Evolutionary conservation across 2,888 invertebrate species (phyloP).

Genomic region (Cremastobaeus sp.): DNA sequence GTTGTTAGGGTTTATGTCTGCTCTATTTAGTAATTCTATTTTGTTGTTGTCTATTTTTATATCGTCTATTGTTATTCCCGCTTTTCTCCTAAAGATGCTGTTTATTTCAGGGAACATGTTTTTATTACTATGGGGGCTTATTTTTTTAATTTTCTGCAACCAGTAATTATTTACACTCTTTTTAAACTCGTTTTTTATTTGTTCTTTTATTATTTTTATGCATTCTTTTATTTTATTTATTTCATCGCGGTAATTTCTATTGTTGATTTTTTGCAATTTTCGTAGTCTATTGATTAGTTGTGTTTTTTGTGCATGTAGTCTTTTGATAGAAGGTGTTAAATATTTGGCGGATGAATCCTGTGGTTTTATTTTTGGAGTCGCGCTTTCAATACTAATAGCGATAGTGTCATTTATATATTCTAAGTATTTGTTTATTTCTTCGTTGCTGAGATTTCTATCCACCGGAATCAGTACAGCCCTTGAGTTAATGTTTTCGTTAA

Average conservation of each 20-base stretch:
- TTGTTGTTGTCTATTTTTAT: no score
- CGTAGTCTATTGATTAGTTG: neutral
- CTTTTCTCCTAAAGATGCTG: no score
- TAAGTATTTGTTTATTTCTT: neutral
- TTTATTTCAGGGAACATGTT: no score
- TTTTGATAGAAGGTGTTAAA: neutral
- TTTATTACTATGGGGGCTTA: no score
- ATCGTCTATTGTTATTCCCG: no score
- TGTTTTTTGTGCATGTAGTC: neutral
- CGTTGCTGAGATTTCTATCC: neutral
- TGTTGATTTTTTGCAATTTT: neutral
- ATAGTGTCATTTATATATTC: neutral
- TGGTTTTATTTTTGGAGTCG: neutral
- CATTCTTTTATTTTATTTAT: neutral
- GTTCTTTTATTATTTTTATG: no score
- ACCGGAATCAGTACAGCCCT: neutral
- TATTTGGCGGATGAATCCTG: constrained; percentile 1
- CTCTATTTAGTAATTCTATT: no score
- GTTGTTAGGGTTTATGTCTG: no score
- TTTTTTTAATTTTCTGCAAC: no score
- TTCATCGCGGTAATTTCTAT: neutral
- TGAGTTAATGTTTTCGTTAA: neutral
- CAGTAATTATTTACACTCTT: no score
- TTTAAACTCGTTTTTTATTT: no score
- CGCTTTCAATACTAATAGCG: neutral